Evolutionary conservation across 1,140 invertebrate genomes (phyloP).

Genomic region (Macrostomum lignano): DNA sequence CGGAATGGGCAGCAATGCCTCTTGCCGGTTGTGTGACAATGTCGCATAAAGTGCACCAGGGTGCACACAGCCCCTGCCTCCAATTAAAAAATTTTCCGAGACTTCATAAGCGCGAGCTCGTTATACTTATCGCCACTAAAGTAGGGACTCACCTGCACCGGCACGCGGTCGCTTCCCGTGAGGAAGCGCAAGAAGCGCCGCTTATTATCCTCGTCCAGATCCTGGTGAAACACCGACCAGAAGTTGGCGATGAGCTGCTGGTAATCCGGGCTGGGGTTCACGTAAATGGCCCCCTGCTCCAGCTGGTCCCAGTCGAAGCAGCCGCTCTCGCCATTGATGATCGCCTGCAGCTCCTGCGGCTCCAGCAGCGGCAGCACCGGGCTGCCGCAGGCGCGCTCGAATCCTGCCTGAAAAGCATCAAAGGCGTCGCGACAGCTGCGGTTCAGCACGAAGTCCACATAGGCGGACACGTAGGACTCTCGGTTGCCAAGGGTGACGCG

Average conservation of each 20-base stretch:
- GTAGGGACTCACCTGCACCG: too few species aligned
- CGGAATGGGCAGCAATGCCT: too few species aligned
- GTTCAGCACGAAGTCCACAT: slow-evolving; percentile 63
- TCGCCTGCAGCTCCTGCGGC: slow-evolving; percentile 46
- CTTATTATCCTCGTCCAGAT: slow-evolving; percentile 50
- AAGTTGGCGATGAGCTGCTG: slow-evolving; percentile 61
- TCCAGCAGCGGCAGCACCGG: slow-evolving; percentile 43
- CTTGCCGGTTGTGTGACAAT: too few species aligned
- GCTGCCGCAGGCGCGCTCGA: slow-evolving; percentile 68
- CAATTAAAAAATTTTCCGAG: too few species aligned
- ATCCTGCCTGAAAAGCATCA: slow-evolving; percentile 52
- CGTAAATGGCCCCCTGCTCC: too few species aligned
- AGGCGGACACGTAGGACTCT: slow-evolving; percentile 56
- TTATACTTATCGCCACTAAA: too few species aligned
- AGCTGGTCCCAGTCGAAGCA: too few species aligned
- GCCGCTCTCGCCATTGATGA: too few species aligned
- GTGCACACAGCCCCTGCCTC: too few species aligned
- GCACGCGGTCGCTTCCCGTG: slow-evolving; percentile 77
- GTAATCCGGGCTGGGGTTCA: too few species aligned
- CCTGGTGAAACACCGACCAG: slow-evolving; percentile 65
- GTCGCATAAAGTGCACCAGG: too few species aligned
- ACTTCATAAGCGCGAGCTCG: too few species aligned
- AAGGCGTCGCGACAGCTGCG: slow-evolving; percentile 53
- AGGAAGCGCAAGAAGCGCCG: slow-evolving; percentile 42
- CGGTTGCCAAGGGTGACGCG: slow-evolving; percentile 39